Base-by-base conservation (phyloP, 2,113 vertebrate species). In the Takifugu flavidus region DNA sequence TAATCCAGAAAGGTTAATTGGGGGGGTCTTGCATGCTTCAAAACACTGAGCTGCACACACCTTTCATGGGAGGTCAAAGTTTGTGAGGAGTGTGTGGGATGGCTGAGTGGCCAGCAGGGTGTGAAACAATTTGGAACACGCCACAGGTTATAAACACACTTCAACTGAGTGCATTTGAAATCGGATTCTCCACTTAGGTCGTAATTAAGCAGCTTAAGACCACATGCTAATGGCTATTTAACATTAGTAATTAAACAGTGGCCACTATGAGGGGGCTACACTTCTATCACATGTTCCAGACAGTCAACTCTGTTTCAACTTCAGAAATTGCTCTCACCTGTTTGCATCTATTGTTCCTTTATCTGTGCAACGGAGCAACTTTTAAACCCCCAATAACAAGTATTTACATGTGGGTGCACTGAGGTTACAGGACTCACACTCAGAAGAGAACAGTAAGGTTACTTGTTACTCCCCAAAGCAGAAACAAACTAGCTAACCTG, bases 71-170 rank as follows among this genome's bases (percentile, higher is more conserved):
- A 49, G 5, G 29, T 70, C 56, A 55, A 28, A 28, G 61, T 45
- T 49, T 51, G 34, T 44, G 28, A 49, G 25, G 42, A 53, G 62
- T 12, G 62, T 13, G 65, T 46, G 49, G 44, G 53, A 31, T 2
- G 7, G 62, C 29, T 56, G 56, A 59, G 53, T 34, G 50, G 46
- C 46, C 62, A 4, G 55, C 39, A 28, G 60, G 75, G 60, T 76
- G 70, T 57, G 46, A 79, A 70, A 57, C 59, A 62, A 61, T 75
- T 59, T 47, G 31, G 60, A 72, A 69, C 45, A 65, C 52, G 75
- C 63, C 78, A 79, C 67, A 67, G 63, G 65, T 80, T 78, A 82
- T 83, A 61, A 80, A 68, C 44, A 34, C 71, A 62, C 59, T 78
- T 77, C 78, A 28, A 79, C 42, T 80, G 67, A 81, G n/a, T 67